Base-by-base conservation (phyloP, 2,888 invertebrate species). In the Venustoraphidia nigricollis region DNA sequence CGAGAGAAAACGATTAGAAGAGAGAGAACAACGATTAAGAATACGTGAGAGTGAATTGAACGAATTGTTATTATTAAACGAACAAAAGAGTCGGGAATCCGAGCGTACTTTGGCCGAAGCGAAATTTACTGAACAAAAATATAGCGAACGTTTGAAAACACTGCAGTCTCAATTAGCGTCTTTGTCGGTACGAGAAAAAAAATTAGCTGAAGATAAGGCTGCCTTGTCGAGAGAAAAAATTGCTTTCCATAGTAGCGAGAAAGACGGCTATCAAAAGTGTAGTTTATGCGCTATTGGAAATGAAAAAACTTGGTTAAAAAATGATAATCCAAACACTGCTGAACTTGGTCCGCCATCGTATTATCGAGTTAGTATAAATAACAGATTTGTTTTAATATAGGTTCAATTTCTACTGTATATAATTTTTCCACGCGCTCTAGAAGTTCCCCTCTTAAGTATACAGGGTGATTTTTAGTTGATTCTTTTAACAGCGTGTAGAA, bases 151-250 rank as follows among this genome's bases (percentile, higher is more conserved):
- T 53, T 67, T 77, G 50, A 63, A 71, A 41, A 68, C 74, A 42
- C 67, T 78, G 36, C 78, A 78, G 59, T 71, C 69, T 51, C 76
- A 77, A 51, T 69, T 74, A 3, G 63, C 70, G 3, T 71, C 75
- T 1, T 56, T 79, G 13, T 70, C 73, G 14, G 59, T 62, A 10
- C 68, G 77, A 55, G 78, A 79, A 53, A 76, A 76, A 55, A 75
- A 75, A 54, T 68, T 79, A 37, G 75, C 77, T 0, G 74, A 69
- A 59, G 78, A 79, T 55, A 78, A 79, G 60, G 71, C 78, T 0
- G 64, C 68, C 3, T 56, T 78, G 9, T 77, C 77, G 0, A 72
- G 75, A 54, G 77, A 79, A 58, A 66, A 77, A 53, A 55, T 78
- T 47, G 66, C 66, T 48, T 60, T 77, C 34, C 76, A 77, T 52